These are phyloP conservation scores for Cosmopolites sordidus DNA, from an alignment of 2,888 invertebrate genomes.

Conservation along the genomic window DNA sequence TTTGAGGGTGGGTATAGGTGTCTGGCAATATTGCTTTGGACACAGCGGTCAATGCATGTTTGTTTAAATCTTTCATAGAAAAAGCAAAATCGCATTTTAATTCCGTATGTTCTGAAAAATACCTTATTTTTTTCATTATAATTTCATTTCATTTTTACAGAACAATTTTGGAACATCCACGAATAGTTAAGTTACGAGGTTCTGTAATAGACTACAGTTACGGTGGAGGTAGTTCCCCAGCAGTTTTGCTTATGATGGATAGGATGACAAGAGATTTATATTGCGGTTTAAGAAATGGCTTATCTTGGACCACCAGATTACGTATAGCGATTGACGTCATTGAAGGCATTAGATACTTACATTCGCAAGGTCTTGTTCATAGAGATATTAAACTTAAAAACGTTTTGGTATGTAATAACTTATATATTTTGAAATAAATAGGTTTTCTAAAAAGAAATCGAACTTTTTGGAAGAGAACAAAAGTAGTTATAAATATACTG, in stretches of 20 bases:
- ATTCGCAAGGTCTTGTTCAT: constrained; percentile 83
- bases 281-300: constrained; percentile 66
- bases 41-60: too few relatives aligned
- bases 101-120: too few relatives aligned
- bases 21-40: too few relatives aligned
- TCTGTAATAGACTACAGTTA: constrained; percentile 78
- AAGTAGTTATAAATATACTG: too few relatives aligned
- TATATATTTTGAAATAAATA: too few relatives aligned
- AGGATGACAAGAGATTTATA: constrained; percentile 72
- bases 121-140: too few relatives aligned
- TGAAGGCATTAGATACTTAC: constrained; percentile 82
- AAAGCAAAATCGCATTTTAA: too few relatives aligned
- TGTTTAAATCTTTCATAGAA: too few relatives aligned
- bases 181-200: constrained; percentile 71
- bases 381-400: constrained; percentile 88
- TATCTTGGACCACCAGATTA: constrained; percentile 60
- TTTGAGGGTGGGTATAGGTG: too few relatives aligned
- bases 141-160: constrained; percentile 51
- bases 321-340: constrained; percentile 78
- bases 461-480: too few relatives aligned
- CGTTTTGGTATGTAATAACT: constrained; percentile 69
- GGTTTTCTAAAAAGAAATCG: too few relatives aligned
- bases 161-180: constrained; percentile 75
- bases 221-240: constrained; percentile 63
- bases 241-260: constrained; percentile 78